Evolutionary conservation across 30 jellyfish, hydroid and myxozoan species (phyloP), one percentile per base, ranked within the genome.

Genomic region (Chironex yamaguchii): DNA sequence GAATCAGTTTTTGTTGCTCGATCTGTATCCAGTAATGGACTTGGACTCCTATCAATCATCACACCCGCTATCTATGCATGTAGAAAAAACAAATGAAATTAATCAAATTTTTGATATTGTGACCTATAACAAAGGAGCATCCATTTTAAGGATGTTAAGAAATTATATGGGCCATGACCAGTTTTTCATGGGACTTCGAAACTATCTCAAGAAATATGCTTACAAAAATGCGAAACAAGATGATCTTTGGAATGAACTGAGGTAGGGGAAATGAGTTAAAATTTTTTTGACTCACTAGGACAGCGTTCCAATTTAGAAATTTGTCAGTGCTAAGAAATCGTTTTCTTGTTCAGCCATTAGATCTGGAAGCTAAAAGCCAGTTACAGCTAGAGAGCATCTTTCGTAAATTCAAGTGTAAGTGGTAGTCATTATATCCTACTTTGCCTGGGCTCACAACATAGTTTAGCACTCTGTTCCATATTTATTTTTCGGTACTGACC

Each of bases 111-210:
- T 95, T 34, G 86, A 86, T 36, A 25, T 84, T 22, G 72, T 90
- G 48, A 94, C 92, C 30, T 95, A 95, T 76, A 29, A 73, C 33
- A 95, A 95, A 72, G 99, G 99, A 25, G 94, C 96, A 4, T 87
- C 97, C 3, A 73, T 95, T 13, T 62, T 95, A 25, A 81, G 92
- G 42, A 89, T 90, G 97, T 36, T 95, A 31, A 92, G 86, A 24
- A 35, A 48, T 0, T 90, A 58, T 86, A 29, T 95, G 0, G 99
- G 99, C 25, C 79, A 90, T 28, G 90, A 75, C 22, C 80, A 89
- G 21, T 85, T 95, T 52, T n/a, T 52, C 36, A 67, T 21, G n/a
- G 99, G 99, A 13, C 36, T 95, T 22, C 93, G 89, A 50, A 62
- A 78, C 35, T 95, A 77, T 53, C 36, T 95, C 72, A 85, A 66